Evolutionary conservation across 2,797 vertebrate genomes (phyloP), one percentile per base, ranked within the genome.

Genomic region (Acridotheres tristis): DNA sequence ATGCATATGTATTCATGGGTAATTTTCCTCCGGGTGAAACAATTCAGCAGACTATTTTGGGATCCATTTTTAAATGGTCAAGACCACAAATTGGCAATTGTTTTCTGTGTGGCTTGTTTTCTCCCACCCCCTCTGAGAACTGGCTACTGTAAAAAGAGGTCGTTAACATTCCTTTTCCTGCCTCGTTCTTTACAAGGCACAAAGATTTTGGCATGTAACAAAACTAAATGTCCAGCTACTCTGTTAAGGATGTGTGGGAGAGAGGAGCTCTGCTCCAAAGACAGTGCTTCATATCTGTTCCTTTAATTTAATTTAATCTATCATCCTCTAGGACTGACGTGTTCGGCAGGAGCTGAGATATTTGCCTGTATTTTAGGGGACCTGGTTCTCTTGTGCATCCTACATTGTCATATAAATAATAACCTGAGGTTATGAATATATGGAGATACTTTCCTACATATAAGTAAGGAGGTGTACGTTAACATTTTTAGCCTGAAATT

Each of bases 31-130:
- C 0, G 80, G 91, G 88, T 94, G 86, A 96, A 96, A 92, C 93
- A 95, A 89, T 96, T 92, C 85, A 92, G 88, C 87, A 93, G 85
- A 45, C 93, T 96, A 94, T 96, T 96, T 96, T 94, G 83, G 93
- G 96, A 96, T 85, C 59, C 81, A 48, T 87, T 94, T 96, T 94
- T 91, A 92, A 94, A 68, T 88, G 93, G 86, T 94, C 96, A 95
- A 88, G 85, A 89, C 87, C 91, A 74, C 93, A 96, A 95, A 94
- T 79, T 92, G 96, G 82, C 73, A 93, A 95, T 95, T 95, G 84
- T 94, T 91, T 93, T 88, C 80, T 26, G 0, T 82, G 78, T 93
- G 92, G 91, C 82, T 91, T 92, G 45, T 94, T 95, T 94, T 92
- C 76, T 89, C 53, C 58, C 81, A 87, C 80, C 69, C 85, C 53